Evolutionary conservation across 2,797 vertebrate genomes (phyloP).

Genomic region (Micropoecilia bifurca): DNA sequence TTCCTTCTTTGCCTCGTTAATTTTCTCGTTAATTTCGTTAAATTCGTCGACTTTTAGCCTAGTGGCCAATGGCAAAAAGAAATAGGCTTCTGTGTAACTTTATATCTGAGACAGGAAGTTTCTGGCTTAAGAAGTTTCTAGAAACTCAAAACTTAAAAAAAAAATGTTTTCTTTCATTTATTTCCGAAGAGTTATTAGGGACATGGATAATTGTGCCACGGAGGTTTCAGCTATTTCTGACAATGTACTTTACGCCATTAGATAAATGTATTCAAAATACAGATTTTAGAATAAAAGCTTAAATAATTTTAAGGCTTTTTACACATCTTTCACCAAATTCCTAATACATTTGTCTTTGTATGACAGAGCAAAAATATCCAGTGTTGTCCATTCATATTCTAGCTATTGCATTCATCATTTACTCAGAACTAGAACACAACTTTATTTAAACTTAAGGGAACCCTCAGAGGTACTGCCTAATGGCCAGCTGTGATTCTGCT

Average conservation of each 20-base stretch:
- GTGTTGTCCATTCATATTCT: background rate
- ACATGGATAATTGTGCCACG: background rate
- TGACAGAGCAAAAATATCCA: background rate
- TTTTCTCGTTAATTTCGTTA: too few species aligned
- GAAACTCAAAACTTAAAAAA: background rate
- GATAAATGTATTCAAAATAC: background rate
- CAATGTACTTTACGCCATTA: background rate
- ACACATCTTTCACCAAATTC: background rate
- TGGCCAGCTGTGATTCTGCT: constrained; percentile 5
- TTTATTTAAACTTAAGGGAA: background rate
- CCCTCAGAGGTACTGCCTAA: background rate
- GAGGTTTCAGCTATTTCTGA: background rate
- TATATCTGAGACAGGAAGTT: background rate
- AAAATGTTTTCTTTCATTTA: background rate
- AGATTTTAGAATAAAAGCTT: background rate
- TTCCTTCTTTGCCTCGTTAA: constrained; percentile 8
- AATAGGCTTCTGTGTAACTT: background rate
- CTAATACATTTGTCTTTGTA: background rate
- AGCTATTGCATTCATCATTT: background rate
- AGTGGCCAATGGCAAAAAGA: background rate
- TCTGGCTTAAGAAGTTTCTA: background rate
- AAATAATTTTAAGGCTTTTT: background rate
- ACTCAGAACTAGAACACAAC: background rate
- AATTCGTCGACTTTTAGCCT: background rate
- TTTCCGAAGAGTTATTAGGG: background rate